phyloP scores from a whole-genome alignment of 2,888 invertebrate species.

The Pterostichus niger region DNA sequence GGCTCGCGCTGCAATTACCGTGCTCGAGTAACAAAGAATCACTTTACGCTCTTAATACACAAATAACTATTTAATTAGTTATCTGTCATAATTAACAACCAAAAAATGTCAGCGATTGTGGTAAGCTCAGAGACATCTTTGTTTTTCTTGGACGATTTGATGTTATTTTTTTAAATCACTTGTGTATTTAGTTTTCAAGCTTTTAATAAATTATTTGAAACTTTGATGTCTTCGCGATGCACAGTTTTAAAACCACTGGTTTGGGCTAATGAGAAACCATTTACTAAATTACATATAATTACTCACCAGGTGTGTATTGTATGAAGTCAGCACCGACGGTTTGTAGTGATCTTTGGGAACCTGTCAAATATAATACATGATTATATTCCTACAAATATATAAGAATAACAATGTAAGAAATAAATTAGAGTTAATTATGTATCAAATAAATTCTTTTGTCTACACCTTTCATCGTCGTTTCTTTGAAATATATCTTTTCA shows the following conservation, averaged over 20 bases:
- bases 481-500: not conserved
- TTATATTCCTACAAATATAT: slow-evolving; percentile 1
- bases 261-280: slow-evolving; percentile 21
- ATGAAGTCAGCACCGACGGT: slow-evolving; percentile 3
- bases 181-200: too few relatives aligned
- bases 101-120: too few relatives aligned
- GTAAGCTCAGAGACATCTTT: too few relatives aligned
- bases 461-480: not conserved
- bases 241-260: not conserved
- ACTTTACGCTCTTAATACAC: too few relatives aligned
- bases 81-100: too few relatives aligned
- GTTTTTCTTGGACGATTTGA: too few relatives aligned
- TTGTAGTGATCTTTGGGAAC: slow-evolving; percentile 58
- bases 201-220: too few relatives aligned
- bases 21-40: too few relatives aligned
- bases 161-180: too few relatives aligned
- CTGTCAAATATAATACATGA: slow-evolving; percentile 36
- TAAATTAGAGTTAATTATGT: slow-evolving; percentile 22
- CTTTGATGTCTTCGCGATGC: too few relatives aligned
- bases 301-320: slow-evolving; percentile 46
- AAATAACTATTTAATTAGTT: too few relatives aligned
- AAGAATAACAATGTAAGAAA: slow-evolving; percentile 15
- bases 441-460: slow-evolving; percentile 9
- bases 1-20: too few relatives aligned
- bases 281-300: slow-evolving; percentile 44